These are phyloP conservation scores for Nycticryphes semicollaris DNA, from an alignment of 2,113 vertebrate species.

Conservation along the genomic window DNA sequence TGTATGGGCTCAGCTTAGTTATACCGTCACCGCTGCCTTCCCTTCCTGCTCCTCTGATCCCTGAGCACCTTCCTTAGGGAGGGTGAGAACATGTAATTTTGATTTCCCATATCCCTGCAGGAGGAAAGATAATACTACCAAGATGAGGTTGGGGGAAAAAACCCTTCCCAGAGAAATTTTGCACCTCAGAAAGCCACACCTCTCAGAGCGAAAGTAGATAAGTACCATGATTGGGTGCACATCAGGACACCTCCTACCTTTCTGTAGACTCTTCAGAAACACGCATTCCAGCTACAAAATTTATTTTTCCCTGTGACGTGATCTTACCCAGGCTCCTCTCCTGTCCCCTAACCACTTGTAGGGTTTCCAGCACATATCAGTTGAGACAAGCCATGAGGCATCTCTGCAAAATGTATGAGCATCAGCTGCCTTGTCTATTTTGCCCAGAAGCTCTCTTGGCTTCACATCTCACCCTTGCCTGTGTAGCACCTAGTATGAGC, in stretches of 20 bases:
- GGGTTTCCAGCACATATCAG: background rate
- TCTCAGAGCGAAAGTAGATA: background rate
- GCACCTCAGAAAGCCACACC: background rate
- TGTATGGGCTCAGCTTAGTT: background rate
- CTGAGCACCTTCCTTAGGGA: background rate
- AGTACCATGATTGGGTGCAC: background rate
- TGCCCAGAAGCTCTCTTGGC: background rate
- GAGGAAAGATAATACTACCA: accelerated
- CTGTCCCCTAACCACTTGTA: background rate
- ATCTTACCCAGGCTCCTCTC: background rate
- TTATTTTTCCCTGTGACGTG: background rate
- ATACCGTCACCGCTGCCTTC: background rate
- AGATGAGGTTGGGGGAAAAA: background rate
- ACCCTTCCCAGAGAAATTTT: background rate
- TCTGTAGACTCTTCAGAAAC: background rate
- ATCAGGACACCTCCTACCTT: background rate
- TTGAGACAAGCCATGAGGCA: background rate
- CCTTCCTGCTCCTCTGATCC: background rate
- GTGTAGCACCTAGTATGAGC: background rate
- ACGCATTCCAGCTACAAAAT: background rate
- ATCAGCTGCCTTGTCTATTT: background rate
- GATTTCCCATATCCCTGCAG: background rate
- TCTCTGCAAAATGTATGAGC: background rate
- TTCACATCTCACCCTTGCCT: background rate
- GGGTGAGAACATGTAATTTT: background rate